These are phyloP conservation scores for Malurus leucopterus DNA, from an alignment of 2,797 vertebrate species.

Conservation along the genomic window DNA sequence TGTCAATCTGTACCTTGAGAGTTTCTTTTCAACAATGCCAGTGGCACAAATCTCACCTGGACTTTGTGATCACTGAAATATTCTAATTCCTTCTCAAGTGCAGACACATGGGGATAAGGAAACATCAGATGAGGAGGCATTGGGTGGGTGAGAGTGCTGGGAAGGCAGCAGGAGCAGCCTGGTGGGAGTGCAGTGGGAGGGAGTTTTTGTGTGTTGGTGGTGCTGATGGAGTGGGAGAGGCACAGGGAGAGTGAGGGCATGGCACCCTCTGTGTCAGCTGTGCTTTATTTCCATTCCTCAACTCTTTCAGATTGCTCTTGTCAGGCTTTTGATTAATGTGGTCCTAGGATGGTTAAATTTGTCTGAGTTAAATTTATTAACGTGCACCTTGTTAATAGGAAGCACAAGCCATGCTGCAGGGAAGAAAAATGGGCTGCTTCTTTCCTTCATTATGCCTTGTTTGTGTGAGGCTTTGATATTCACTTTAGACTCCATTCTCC, in stretches of 20 bases:
- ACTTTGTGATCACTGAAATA: neutral
- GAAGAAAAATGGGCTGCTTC: constrained; percentile 32
- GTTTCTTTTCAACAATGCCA: neutral
- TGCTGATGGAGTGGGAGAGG: neutral
- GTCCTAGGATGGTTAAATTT: constrained; percentile 1
- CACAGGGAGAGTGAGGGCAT: neutral
- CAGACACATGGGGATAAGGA: neutral
- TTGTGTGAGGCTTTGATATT: neutral
- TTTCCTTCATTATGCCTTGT: constrained; percentile 5
- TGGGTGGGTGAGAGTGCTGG: neutral
- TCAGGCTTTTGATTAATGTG: constrained; percentile 36
- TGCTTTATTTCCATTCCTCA: neutral
- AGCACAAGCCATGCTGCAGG: neutral
- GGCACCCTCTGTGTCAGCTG: neutral
- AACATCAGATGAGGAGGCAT: neutral
- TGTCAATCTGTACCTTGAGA: neutral
- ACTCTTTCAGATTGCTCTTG: constrained; percentile 7
- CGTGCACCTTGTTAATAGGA: neutral
- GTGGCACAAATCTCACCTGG: neutral
- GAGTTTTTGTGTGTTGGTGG: neutral
- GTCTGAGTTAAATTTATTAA: constrained; percentile 36
- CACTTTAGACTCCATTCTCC: neutral
- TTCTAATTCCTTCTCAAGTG: neutral
- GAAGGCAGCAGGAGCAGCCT: neutral
- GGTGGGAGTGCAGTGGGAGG: neutral